Conservation (phyloP, 2,797 vertebrate species). For the Chelidonichthys spinosus region DNA sequence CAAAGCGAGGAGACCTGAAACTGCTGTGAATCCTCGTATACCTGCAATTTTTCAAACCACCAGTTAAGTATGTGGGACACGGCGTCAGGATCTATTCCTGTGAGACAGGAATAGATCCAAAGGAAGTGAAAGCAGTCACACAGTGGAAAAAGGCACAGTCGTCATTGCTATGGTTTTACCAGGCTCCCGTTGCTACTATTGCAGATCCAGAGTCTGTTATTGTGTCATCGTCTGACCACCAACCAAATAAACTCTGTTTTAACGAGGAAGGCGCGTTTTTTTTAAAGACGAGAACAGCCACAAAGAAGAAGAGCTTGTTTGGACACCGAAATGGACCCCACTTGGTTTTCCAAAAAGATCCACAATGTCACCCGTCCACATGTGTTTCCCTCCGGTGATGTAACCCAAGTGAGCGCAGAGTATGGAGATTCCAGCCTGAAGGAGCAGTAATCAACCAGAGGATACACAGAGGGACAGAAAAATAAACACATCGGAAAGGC, state of each 20-base stretch:
- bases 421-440: conserved; percentile 16
- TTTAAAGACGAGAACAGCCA: conserved; percentile 38
- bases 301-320: conserved; percentile 18
- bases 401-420: conserved; percentile 26
- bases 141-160: conserved; percentile 70
- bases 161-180: conserved; percentile 60
- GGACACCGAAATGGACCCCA: conserved; percentile 33
- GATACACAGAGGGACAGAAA: conserved; percentile 33
- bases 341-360: conserved; percentile 42
- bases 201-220: conserved; percentile 43
- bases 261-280: conserved; percentile 23
- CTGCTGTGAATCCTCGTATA: conserved; percentile 26
- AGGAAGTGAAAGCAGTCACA: conserved; percentile 68
- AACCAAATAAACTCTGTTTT: conserved; percentile 46
- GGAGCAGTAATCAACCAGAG: conserved; percentile 36
- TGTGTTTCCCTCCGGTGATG: conserved; percentile 45
- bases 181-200: conserved; percentile 39
- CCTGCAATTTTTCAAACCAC: conserved; percentile 51
- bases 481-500: conserved; percentile 39
- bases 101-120: conserved; percentile 64
- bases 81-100: too few relatives aligned
- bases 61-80: conserved; percentile 42
- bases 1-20: conserved; percentile 20
- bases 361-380: conserved; percentile 18
- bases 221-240: conserved; percentile 56